A percentile compares a stretch with the other conserved stretches of the same genome.
These are phyloP conservation scores for Pituophis catenifer DNA, from an alignment of 2,113 vertebrate species.

Conservation along the genomic window DNA sequence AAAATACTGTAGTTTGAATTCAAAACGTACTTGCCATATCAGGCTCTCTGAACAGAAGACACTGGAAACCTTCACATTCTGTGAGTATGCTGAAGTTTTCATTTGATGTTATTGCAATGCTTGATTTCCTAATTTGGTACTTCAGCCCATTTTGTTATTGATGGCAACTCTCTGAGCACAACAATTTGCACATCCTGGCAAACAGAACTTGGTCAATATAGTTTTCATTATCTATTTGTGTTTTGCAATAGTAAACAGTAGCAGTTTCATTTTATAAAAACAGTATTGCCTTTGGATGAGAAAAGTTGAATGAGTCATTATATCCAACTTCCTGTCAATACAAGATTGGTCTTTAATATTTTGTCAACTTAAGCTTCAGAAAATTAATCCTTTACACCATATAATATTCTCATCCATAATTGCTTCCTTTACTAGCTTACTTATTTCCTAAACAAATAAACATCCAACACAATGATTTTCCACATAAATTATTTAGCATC, in stretches of 20 bases:
- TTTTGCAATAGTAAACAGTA: background rate
- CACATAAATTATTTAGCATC: background rate
- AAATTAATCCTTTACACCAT: background rate
- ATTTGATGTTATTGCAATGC: background rate
- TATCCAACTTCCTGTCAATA: background rate
- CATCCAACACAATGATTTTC: background rate
- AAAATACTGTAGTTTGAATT: background rate
- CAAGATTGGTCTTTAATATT: background rate
- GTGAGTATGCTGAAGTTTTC: background rate
- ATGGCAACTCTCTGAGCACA: background rate
- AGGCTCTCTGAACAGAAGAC: background rate
- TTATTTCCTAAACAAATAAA: background rate
- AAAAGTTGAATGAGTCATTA: conserved; percentile 5
- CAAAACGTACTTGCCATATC: background rate
- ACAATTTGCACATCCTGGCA: background rate
- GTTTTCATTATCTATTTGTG: background rate
- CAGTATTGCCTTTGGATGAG: background rate
- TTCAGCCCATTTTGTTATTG: background rate
- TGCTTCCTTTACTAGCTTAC: background rate
- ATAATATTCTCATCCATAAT: background rate
- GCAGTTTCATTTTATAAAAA: conserved; percentile 1
- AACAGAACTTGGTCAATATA: background rate
- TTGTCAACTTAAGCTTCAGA: background rate
- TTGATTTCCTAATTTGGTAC: background rate
- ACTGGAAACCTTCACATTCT: background rate